These are phyloP conservation scores for Caradrina clavipalpis DNA, from an alignment of 2,888 invertebrate species.

Conservation along the genomic window DNA sequence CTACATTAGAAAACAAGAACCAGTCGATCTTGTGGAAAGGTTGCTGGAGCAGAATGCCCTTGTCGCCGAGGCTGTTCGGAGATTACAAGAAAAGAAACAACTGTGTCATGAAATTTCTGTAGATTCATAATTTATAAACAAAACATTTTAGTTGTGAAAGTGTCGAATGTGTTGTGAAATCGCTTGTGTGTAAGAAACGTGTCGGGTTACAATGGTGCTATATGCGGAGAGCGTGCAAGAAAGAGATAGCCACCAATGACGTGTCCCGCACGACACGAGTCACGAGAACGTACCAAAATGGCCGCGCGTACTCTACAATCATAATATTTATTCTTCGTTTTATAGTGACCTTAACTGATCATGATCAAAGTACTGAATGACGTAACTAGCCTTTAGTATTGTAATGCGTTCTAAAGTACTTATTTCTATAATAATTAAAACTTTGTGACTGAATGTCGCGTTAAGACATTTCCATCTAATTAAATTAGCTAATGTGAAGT, in stretches of 20 bases:
- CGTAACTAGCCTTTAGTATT: conserved; percentile 84
- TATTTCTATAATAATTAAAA: conserved; percentile 61
- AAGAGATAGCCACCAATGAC: conserved; percentile 87
- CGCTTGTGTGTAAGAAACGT: conserved; percentile 90
- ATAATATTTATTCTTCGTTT: conserved; percentile 91
- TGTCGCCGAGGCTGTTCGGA: conserved; percentile 89
- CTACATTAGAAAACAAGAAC: conserved; percentile 90
- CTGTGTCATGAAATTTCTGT: conserved; percentile 88
- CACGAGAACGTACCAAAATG: conserved; percentile 90
- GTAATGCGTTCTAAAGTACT: conserved; percentile 74
- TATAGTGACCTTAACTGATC: conserved; percentile 90
- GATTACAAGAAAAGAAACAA: conserved; percentile 89
- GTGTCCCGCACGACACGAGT: conserved; percentile 88
- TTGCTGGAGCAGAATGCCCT: conserved; percentile 88
- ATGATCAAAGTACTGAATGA: conserved; percentile 90
- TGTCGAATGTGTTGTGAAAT: conserved; percentile 91
- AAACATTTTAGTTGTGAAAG: conserved; percentile 91
- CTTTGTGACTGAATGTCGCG: conserved; percentile 69
- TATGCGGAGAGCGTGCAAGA: conserved; percentile 89
- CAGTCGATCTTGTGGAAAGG: conserved; percentile 88
- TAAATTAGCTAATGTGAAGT: conserved; percentile 62
- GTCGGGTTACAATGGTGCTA: conserved; percentile 91
- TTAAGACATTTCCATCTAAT: conserved; percentile 78
- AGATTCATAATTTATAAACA: conserved; percentile 89
- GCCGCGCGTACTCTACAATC: conserved; percentile 90